Base-by-base conservation (phyloP, 2,888 invertebrate genomes). In the Spodoptera littoralis region DNA sequence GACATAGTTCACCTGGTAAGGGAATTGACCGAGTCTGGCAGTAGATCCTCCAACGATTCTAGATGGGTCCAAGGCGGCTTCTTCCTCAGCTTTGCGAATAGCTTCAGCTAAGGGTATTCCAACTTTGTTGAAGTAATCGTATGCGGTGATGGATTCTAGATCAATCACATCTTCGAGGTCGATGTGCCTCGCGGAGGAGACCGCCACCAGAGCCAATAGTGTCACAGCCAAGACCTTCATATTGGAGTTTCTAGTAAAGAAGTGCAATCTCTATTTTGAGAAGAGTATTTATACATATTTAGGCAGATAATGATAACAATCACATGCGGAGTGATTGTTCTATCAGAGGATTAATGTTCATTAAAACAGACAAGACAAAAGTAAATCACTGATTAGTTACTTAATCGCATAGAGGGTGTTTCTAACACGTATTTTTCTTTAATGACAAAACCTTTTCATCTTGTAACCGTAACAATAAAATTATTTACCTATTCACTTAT, bases 21-120 rank as follows among this genome's bases (percentile, higher is more conserved):
- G 81, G 49, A 79, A 76, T 36, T 82, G 69, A 3, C 80, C 81
- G 11, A 73, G 51, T 0, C 44, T 18, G 13, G 80, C 47, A 3
- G 62, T 8, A 1, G 60, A 47, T 4, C 84, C 84, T 11, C 82
- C 83, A 1, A 80, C 73, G 9, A 84, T 84, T 58, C 80, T 79
- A 9, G 30, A 36, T 6, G 30, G 30, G 30, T 36, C 6, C 5
- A 8, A 5, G 13, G 70, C 44, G 6, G 65, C 55, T 44, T 73
- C 70, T 52, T 76, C 75, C 42, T 70, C 70, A n/a, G 60, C 70
- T 69, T 76, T 53, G 13, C 70, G 74, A 36, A 84, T 80, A 46
- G 52, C 65, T 1, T 77, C 70, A 9, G 81, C 84, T 36, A 75
- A 54, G 18, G 82, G 81, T 18, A 76, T 65, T 52, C 75, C 84